Base-by-base conservation (phyloP, 2,113 vertebrate species). In the Anhinga anhinga region DNA sequence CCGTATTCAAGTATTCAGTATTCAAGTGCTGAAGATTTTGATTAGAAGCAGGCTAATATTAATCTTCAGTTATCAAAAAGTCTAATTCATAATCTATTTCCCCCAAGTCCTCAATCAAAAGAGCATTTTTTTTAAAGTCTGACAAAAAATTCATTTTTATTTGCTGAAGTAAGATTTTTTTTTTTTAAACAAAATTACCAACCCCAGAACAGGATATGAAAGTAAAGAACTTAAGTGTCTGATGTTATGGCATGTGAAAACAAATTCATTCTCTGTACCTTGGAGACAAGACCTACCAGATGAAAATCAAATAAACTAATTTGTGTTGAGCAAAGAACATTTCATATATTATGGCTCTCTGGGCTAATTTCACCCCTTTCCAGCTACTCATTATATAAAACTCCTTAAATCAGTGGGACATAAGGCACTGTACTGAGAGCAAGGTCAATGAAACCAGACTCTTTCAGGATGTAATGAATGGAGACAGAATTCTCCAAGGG, bases 231-330 rank as follows among this genome's bases (percentile, higher is more conserved):
- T 58, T 56, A 69, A 82, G 49, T 73, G 77, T 77, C 93, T 96
- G 53, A 76, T 86, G 69, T 79, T 93, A 61, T 42, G 73, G 44
- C 56, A 95, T 50, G n/a, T 87, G 78, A 91, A 96, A 95, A 94
- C 84, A 94, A 91, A 92, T 72, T 67, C 71, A 29, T 94, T 53
- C 49, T 82, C 47, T 88, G 26, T 62, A 73, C 93, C 95, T 93
- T 69, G 58, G 89, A 97, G 96, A 96, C 81, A 80, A 95, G 93
- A 95, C 84, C 81, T 91, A 93, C 49, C 74, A 87, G 78, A 86
- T 40, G 15, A 95, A 97, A 97, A 92, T 95, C 95, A 93, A 92
- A 90, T 93, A 76, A 96, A 95, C 84, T 95, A 97, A 93, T 95
- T 95, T 96, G 74, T 59, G 91, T 83, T 94, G 93, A 90, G 82